Evolutionary conservation across 2,797 vertebrate species (phyloP).

Genomic region (Mycteria americana): DNA sequence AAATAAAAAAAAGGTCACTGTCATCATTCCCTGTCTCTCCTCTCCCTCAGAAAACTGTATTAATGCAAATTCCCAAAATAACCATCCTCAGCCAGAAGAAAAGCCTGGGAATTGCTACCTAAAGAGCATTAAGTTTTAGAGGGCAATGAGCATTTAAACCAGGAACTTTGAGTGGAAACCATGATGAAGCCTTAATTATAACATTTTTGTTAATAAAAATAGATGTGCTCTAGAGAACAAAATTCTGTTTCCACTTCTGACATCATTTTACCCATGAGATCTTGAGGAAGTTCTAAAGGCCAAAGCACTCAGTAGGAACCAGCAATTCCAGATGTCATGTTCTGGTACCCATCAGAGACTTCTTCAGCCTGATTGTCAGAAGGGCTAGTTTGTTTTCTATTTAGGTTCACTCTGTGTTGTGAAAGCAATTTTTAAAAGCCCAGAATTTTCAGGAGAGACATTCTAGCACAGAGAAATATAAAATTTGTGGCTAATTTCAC

Average conservation of each 20-base stretch:
- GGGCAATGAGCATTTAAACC: neutral
- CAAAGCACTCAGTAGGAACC: slow-evolving; percentile 26
- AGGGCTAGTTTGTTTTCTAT: neutral
- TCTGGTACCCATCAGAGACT: neutral
- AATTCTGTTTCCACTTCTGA: slow-evolving; percentile 35
- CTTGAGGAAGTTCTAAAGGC: slow-evolving; percentile 34
- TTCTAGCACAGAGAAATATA: neutral
- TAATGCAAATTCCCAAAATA: slow-evolving; percentile 10
- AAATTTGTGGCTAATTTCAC: neutral
- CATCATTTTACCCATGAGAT: slow-evolving; percentile 25
- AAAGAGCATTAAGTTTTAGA: neutral
- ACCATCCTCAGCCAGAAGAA: neutral
- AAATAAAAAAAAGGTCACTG: neutral
- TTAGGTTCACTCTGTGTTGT: neutral
- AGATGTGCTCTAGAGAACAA: slow-evolving; percentile 38
- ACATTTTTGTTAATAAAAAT: slow-evolving; percentile 59
- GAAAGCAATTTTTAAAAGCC: neutral
- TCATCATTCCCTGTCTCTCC: neutral
- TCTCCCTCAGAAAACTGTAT: neutral
- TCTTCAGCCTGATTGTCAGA: neutral
- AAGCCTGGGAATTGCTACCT: slow-evolving; percentile 56
- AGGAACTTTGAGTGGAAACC: slow-evolving; percentile 45
- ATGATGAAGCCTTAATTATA: slow-evolving; percentile 46
- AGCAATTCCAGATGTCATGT: neutral
- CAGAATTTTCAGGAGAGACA: neutral